phyloP scores from a whole-genome alignment of 64 coral and sea anemone species.

The Catalaphyllia jardinei region DNA sequence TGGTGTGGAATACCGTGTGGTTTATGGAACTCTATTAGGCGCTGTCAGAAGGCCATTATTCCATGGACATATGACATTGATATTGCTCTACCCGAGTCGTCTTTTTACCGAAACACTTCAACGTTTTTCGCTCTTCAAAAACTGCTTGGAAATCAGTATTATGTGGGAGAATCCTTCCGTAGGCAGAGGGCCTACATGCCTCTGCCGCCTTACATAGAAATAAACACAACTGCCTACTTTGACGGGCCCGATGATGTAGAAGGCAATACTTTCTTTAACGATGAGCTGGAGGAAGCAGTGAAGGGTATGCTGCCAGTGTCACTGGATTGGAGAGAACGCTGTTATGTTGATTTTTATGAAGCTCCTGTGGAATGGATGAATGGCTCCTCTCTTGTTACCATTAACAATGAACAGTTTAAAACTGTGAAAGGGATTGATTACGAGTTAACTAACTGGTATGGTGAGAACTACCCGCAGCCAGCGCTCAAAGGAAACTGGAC shows the following conservation, averaged over 20 bases:
- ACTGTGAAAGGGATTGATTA: conserved; percentile 64
- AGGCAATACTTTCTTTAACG: conserved; percentile 59
- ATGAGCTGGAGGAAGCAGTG: conserved; percentile 40
- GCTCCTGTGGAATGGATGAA: conserved; percentile 53
- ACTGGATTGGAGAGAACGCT: conserved; percentile 52
- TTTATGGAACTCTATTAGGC: conserved; percentile 66
- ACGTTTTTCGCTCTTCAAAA: conserved; percentile 32
- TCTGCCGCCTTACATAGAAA: conserved; percentile 44
- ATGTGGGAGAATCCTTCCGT: conserved; percentile 33
- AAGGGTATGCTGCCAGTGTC: conserved; percentile 23
- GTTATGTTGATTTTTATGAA: conserved; percentile 79
- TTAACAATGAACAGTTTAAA: conserved; percentile 61
- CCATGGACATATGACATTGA: conserved; percentile 78
- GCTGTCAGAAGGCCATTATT: conserved; percentile 61
- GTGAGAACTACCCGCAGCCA: conserved; percentile 37
- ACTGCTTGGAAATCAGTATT: conserved; percentile 7
- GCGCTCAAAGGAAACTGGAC: conserved; percentile 37
- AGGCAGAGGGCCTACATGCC: conserved; percentile 24
- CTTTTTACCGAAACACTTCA: background rate
- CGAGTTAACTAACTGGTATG: conserved; percentile 59
- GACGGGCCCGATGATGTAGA: conserved; percentile 32
- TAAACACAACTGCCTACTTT: conserved; percentile 51
- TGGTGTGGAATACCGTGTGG: conserved; percentile 50
- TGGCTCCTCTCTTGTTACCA: conserved; percentile 43
- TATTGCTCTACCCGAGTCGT: conserved; percentile 22